Evolutionary conservation across 2,888 invertebrate species (phyloP), one percentile per base, ranked within the genome.

Genomic region (Pristionchus entomophagus): DNA sequence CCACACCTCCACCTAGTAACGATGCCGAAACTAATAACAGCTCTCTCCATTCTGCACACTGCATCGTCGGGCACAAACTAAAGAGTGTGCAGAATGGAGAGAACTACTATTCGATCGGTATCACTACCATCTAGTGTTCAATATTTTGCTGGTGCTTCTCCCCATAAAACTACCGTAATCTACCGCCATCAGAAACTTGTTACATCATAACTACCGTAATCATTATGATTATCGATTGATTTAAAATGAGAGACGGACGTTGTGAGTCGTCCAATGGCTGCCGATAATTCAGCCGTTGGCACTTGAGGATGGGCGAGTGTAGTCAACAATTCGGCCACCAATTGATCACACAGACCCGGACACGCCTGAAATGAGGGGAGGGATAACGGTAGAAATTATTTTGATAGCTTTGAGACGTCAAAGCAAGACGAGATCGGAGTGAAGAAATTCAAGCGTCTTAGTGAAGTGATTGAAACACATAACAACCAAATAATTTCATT

Each of bases 261-360:
- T 19, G 88, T 89, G 35, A 89, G 81, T 35, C 87, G 86, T 12
- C 86, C 86, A 26, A 89, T 83, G 14, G 88, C 89, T 12, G 88
- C 62, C 22, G 87, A 88, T 19, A 88, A 38, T 56, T 88, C 88
- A 38, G 86, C 86, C 56, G 86, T 86, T 29, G 86, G 87, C 22
- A 84, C 89, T 78, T 92, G 91, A 19, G 93, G 92, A 84, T 90
- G 87, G 14, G 92, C 92, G 22, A 93, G 84, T 59, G 92, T 89
- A 35, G 91, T 95, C 90, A 96, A 95, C 92, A 96, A 95, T 94
- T 96, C 96, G 91, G 96, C 95, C 88, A 97, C 95, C 94, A 97
- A 96, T 88, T 96, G 95, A 92, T 97, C 96, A 88, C 96, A 96
- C 94, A 97, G 96, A 85, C 97, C 97, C 82, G 97, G 97, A 94